A percentile compares a stretch with the other conserved stretches of the same genome.
These are phyloP conservation scores for Muricea muricata DNA, from an alignment of 92 coral and sea anemone genomes.

Conservation along the genomic window DNA sequence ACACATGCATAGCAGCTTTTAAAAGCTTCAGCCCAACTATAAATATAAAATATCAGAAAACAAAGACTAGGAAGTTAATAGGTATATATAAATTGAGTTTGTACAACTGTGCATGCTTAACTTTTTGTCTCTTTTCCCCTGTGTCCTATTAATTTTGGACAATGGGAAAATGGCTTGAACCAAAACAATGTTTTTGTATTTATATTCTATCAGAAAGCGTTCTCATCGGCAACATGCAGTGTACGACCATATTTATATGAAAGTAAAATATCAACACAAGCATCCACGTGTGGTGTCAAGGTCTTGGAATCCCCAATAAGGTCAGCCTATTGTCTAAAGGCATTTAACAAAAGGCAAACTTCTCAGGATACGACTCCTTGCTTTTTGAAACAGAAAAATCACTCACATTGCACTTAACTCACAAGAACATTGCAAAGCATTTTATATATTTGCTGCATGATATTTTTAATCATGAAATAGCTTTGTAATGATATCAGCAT, in stretches of 20 bases:
- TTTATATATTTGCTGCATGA: not conserved
- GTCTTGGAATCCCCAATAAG: not conserved
- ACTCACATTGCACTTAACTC: not conserved
- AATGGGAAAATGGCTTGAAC: not conserved
- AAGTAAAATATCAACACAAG: not conserved
- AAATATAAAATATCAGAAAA: too few relatives aligned
- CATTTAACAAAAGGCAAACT: conserved; percentile 7
- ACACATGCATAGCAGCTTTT: not conserved
- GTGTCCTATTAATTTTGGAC: not conserved
- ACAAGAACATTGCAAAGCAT: not conserved
- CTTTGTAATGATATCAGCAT: not conserved
- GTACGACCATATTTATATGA: too few relatives aligned
- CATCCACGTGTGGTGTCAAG: not conserved
- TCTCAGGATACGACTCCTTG: not conserved
- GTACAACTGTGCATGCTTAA: not conserved
- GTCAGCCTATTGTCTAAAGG: conserved; percentile 24
- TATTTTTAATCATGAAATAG: not conserved
- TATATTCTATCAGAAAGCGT: not conserved
- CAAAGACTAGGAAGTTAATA: not conserved
- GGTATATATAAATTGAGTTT: not conserved
- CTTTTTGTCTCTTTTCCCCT: not conserved
- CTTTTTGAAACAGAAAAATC: not conserved
- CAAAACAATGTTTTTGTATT: not conserved
- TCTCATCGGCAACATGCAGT: not conserved
- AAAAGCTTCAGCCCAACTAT: too few relatives aligned